Conservation (phyloP, 2,888 invertebrate genomes). For the Phyllotreta striolata region DNA sequence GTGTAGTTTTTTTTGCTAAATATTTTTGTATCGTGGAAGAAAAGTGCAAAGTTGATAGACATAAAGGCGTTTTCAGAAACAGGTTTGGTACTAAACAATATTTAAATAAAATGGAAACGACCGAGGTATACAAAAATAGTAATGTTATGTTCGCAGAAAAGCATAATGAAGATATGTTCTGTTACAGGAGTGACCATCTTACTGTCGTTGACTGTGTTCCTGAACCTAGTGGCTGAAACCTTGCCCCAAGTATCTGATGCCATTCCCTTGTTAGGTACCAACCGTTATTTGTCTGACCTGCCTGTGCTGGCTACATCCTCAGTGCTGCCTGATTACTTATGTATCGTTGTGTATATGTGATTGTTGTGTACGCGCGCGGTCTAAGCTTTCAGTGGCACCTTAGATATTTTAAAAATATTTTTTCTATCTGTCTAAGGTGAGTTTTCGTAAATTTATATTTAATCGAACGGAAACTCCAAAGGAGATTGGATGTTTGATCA, state of each 20-base stretch:
- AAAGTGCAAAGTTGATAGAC: neutral
- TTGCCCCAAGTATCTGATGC: constrained; percentile 99
- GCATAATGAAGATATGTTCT: constrained; percentile 70
- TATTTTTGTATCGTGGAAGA: too few relatives aligned
- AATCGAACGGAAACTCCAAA: neutral
- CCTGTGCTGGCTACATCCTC: constrained; percentile 63
- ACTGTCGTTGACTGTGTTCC: constrained; percentile 99
- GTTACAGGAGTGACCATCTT: constrained; percentile 98
- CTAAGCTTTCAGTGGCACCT: constrained; percentile 40
- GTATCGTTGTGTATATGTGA: constrained; percentile 62
- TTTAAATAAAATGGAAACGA: neutral
- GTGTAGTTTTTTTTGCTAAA: too few relatives aligned
- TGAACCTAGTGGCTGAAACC: constrained; percentile 99
- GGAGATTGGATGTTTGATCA: too few relatives aligned
- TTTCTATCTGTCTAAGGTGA: constrained; percentile 1
- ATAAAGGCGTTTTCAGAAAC: constrained; percentile 1
- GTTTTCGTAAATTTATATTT: neutral
- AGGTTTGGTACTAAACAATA: constrained; percentile 1
- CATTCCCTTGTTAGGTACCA: constrained; percentile 98
- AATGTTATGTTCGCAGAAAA: constrained; percentile 49
- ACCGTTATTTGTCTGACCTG: constrained; percentile 64
- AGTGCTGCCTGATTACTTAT: constrained; percentile 62
- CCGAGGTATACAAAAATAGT: constrained; percentile 22
- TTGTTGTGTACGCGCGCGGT: constrained; percentile 58
- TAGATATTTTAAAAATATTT: constrained; percentile 31